phyloP scores from a whole-genome alignment of 1,140 invertebrate genomes.

The Antheraea mylitta region DNA sequence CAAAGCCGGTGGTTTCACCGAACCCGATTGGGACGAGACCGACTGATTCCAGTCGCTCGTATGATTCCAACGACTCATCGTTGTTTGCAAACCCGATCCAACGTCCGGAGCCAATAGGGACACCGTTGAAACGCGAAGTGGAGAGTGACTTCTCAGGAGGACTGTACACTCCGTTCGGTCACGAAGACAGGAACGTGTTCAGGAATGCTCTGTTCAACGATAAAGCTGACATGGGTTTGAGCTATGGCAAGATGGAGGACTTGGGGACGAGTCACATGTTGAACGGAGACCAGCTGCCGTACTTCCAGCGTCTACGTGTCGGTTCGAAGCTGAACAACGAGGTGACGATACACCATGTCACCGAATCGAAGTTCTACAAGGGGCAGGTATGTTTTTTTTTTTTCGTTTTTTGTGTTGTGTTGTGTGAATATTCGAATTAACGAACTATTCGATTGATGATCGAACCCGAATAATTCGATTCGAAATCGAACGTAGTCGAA shows the following conservation, averaged over 20 bases:
- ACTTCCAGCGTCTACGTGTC: constrained; percentile 77
- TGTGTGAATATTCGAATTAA: too few species aligned
- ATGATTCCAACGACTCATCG: constrained; percentile 41
- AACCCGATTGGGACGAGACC: constrained; percentile 63
- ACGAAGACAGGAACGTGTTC: constrained; percentile 66
- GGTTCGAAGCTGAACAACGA: constrained; percentile 80
- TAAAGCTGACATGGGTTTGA: constrained; percentile 32
- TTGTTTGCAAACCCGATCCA: constrained; percentile 52
- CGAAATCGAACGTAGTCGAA: too few species aligned
- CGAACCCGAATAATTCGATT: too few species aligned
- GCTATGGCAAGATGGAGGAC: constrained; percentile 25
- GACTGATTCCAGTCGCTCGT: constrained; percentile 29
- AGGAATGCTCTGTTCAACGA: constrained; percentile 64
- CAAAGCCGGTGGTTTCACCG: constrained; percentile 52
- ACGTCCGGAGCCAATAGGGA: constrained; percentile 67
- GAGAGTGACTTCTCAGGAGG: constrained; percentile 39
- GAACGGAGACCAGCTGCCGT: constrained; percentile 67
- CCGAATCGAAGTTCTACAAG: constrained; percentile 79
- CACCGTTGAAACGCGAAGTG: constrained; percentile 48
- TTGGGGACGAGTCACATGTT: constrained; percentile 24
- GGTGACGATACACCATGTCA: constrained; percentile 80
- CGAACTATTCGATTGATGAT: too few species aligned
- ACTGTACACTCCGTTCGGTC: constrained; percentile 70
- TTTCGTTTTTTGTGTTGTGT: too few species aligned
- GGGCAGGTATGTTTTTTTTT: constrained; percentile 43